Evolutionary conservation across 2,797 vertebrate genomes (phyloP), one percentile per base, ranked within the genome.

Genomic region (Psittacula echo): DNA sequence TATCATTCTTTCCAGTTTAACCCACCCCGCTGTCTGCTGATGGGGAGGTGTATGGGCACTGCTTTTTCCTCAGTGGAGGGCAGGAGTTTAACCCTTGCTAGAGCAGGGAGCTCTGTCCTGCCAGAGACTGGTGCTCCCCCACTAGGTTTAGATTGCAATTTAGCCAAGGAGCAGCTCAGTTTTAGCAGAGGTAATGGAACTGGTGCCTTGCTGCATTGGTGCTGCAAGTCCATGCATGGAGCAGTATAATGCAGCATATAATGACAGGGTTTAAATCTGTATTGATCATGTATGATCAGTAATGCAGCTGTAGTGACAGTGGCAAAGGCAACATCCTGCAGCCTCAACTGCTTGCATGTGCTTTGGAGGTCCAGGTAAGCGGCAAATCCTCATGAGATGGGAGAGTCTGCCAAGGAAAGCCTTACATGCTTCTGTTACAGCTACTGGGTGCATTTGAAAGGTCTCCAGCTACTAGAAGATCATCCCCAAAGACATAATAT

Each of bases 11-110:
- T 39, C 48, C 48, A 37, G 54, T 9, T 71, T 78, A 72, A 41
- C 17, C 39, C 66, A 37, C 34, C 23, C 44, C 48, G 45, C 61
- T 77, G 39, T 20, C 48, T 87, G 41, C 53, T 50, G 48, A 8
- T 8, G 32, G 42, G 17, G 32, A 45, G 7, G 17, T 47, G 32
- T 11, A 12, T 0, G 0, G 78, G 13, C 26, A 18, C 44, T 13
- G 45, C 32, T 66, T 42, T 44, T 62, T 83, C n/a, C 60, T 62
- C 21, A 18, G 1, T 4, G 44, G 21, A 60, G 19, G 18, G 15
- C 47, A 29, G 66, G 42, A 66, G 16, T 45, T 85, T 29, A 39
- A 50, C 13, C n/a, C 81, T 39, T 60, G 13, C 64, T 30, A 20
- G 53, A 70, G 67, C 30, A 68, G 65, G 41, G 61, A 64, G 10